Evolutionary conservation across 37 sponge, comb jelly and placozoan species (phyloP).

Genomic region (Beroe ovata): DNA sequence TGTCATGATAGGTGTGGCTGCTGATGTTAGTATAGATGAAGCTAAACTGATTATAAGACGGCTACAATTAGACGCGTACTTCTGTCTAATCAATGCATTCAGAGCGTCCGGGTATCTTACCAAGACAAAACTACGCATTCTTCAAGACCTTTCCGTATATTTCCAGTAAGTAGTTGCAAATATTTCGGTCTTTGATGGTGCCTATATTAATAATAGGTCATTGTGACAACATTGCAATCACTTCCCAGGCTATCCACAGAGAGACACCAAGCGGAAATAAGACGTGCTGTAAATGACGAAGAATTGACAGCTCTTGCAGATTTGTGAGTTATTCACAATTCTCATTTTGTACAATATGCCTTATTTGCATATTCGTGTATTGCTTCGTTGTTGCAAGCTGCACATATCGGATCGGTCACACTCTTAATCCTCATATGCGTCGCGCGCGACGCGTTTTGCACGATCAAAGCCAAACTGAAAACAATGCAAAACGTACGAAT

Average conservation of each 20-base stretch:
- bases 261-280: slow-evolving; percentile 80
- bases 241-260: slow-evolving; percentile 75
- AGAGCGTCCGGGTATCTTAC: slow-evolving; percentile 53
- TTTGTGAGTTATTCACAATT: slow-evolving; percentile 68
- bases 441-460: neutral
- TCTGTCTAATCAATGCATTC: slow-evolving; percentile 64
- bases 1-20: slow-evolving; percentile 53
- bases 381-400: neutral
- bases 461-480: neutral
- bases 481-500: neutral
- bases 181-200: no score
- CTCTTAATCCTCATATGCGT: neutral
- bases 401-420: neutral
- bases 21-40: slow-evolving; percentile 48
- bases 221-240: no score
- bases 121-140: slow-evolving; percentile 11
- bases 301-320: slow-evolving; percentile 71
- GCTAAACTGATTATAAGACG: slow-evolving; percentile 49
- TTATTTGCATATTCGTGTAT: neutral
- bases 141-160: slow-evolving; percentile 43
- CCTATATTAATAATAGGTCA: no score
- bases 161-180: slow-evolving; percentile 46
- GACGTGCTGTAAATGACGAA: slow-evolving; percentile 85
- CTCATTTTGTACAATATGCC: no score
- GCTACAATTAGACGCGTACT: slow-evolving; percentile 55